phyloP scores from a whole-genome alignment of 2,797 vertebrate species.

The Rhinogobio ventralis region DNA sequence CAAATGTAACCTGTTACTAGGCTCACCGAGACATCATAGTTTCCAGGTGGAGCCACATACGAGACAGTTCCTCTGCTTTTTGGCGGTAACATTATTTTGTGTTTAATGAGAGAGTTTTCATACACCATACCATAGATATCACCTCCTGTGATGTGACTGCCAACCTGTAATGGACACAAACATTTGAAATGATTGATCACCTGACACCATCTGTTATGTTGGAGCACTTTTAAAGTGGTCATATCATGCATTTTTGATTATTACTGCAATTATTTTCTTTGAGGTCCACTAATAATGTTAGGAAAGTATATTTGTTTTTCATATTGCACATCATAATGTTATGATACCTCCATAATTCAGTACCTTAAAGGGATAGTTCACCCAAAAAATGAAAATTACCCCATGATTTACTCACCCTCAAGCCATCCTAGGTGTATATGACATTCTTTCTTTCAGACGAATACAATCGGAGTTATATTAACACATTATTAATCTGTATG shows the following conservation, averaged over 20 bases:
- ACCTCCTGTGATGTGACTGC: slow-evolving; percentile 94
- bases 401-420: no score
- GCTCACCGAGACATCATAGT: slow-evolving; percentile 87
- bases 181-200: background rate
- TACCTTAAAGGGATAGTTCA: background rate
- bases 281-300: background rate
- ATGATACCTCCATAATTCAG: background rate
- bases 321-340: background rate
- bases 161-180: slow-evolving; percentile 70
- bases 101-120: slow-evolving; percentile 92
- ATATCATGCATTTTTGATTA: background rate
- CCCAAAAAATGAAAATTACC: no score
- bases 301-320: background rate
- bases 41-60: slow-evolving; percentile 91
- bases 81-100: slow-evolving; percentile 97
- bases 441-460: no score
- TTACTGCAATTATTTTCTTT: background rate
- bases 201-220: background rate
- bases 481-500: no score
- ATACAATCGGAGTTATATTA: no score
- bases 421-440: no score
- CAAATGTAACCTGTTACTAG: background rate
- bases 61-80: slow-evolving; percentile 92
- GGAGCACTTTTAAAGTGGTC: background rate
- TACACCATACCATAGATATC: slow-evolving; percentile 87